Conservation (phyloP, 2,888 invertebrate genomes). For the Apotomis turbidana region DNA sequence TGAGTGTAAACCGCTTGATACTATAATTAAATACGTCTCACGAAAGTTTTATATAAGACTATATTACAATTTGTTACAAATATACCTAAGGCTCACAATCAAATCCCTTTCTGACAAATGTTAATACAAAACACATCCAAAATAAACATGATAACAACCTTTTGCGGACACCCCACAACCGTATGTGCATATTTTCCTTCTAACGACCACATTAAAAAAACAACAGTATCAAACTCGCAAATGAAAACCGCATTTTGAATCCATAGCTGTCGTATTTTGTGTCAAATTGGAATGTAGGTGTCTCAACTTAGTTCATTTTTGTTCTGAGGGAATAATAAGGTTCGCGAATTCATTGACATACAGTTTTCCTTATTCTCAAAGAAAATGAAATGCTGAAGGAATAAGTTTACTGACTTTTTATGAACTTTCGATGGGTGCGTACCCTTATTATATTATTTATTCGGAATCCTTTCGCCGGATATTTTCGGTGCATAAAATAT, state of each 20-base stretch:
- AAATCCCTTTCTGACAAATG: not conserved
- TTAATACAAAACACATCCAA: not conserved
- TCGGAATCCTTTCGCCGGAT: too few species aligned
- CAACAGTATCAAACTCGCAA: not conserved
- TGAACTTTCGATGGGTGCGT: not conserved
- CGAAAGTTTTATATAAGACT: too few species aligned
- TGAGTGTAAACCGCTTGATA: too few species aligned
- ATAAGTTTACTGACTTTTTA: not conserved
- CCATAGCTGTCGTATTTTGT: not conserved
- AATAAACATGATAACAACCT: not conserved
- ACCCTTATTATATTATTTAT: too few species aligned
- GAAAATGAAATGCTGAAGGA: not conserved
- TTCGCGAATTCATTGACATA: conserved; percentile 13
- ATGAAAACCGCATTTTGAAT: not conserved
- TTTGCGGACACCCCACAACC: not conserved
- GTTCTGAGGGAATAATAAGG: not conserved
- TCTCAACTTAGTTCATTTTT: not conserved
- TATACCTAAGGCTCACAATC: not conserved
- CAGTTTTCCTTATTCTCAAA: not conserved
- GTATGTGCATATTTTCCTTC: conserved; percentile 12
- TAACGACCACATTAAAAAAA: not conserved
- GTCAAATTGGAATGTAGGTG: not conserved
- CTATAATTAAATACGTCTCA: too few species aligned
- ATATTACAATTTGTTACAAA: too few species aligned
- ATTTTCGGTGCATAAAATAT: too few species aligned